Percentiles rank a stretch among this genome's conserved stretches.
Evolutionary conservation across 2,113 vertebrate genomes (phyloP).

Genomic region (Lethenteron reissneri): DNA sequence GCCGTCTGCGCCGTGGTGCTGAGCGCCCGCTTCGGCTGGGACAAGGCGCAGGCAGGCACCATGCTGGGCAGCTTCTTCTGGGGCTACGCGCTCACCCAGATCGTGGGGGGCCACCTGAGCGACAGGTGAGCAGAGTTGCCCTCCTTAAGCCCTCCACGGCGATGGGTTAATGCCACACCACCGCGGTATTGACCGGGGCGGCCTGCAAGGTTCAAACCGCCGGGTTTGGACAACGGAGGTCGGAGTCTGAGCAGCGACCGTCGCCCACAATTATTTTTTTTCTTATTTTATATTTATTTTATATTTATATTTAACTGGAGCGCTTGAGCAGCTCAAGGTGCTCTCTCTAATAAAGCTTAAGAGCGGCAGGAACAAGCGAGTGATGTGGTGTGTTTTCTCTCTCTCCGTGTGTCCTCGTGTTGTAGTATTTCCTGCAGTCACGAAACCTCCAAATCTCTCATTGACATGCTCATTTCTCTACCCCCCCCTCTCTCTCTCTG

Average conservation of each 20-base stretch:
- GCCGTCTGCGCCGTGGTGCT: slow-evolving; percentile 56
- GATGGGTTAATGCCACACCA: not conserved
- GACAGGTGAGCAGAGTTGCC: slow-evolving; percentile 28
- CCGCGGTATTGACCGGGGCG: not conserved
- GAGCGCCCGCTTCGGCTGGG: slow-evolving; percentile 56
- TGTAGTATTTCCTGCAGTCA: too few species aligned
- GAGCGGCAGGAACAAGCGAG: too few species aligned
- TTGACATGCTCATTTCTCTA: too few species aligned
- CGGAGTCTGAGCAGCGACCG: not conserved
- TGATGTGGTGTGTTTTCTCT: too few species aligned
- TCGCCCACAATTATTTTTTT: not conserved
- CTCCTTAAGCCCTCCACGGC: not conserved
- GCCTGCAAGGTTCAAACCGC: not conserved
- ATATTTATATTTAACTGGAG: not conserved
- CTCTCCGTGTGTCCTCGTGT: too few species aligned
- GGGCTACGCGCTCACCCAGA: slow-evolving; percentile 87
- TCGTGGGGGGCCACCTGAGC: slow-evolving; percentile 65
- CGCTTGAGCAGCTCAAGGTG: too few species aligned
- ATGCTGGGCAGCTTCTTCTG: slow-evolving; percentile 93
- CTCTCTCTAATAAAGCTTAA: too few species aligned
- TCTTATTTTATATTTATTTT: not conserved
- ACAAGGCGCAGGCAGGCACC: slow-evolving; percentile 59
- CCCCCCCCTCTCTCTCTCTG: too few species aligned
- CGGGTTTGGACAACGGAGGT: not conserved
- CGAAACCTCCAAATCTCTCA: too few species aligned